A percentile compares a stretch with the other conserved stretches of the same genome.
Conservation (phyloP, 2,113 vertebrate genomes). For the Orthonyx spaldingii region DNA sequence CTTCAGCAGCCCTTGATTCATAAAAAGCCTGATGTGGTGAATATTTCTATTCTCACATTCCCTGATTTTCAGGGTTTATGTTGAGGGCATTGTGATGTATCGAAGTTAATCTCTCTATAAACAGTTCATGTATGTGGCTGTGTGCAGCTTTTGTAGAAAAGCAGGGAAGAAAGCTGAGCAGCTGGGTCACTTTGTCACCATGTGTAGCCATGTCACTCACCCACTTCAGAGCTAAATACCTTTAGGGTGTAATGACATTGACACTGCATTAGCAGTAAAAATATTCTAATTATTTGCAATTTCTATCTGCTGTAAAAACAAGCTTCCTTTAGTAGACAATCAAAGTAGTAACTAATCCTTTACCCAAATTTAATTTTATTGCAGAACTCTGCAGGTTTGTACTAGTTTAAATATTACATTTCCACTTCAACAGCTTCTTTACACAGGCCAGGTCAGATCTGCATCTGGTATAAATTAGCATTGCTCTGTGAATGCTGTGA, state of each 20-base stretch:
- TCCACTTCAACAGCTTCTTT: neutral
- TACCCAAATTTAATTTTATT: neutral
- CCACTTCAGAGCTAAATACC: neutral
- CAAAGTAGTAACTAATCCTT: neutral
- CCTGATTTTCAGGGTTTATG: neutral
- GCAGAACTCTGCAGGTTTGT: neutral
- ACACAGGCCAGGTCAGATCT: neutral
- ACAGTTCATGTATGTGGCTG: neutral
- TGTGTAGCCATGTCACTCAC: neutral
- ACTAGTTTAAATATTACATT: slow-evolving; percentile 7
- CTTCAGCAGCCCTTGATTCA: neutral
- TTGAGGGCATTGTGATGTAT: neutral
- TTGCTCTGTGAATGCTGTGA: neutral
- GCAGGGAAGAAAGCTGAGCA: neutral
- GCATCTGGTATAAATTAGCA: slow-evolving; percentile 32
- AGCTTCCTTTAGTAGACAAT: neutral
- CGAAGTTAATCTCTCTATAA: neutral
- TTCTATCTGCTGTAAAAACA: neutral
- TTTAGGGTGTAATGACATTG: neutral
- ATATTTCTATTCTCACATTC: neutral
- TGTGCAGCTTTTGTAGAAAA: neutral
- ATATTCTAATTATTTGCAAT: neutral
- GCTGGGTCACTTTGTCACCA: neutral
- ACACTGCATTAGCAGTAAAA: neutral
- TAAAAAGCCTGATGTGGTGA: neutral